These are phyloP conservation scores for Anticlea derivata DNA, from an alignment of 2,888 invertebrate species.

Conservation along the genomic window DNA sequence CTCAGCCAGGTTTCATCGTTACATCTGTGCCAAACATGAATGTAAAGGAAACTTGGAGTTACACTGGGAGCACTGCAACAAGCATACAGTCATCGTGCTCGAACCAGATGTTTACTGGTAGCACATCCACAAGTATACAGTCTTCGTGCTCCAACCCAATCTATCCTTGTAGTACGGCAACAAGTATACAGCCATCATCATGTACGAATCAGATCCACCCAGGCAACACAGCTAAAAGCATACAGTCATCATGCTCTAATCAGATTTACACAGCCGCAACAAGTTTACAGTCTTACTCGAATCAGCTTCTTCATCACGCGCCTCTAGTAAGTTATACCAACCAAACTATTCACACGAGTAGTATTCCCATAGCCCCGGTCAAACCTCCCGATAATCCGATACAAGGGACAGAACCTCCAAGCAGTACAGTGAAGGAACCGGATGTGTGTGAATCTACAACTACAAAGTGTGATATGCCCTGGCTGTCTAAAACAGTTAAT, in stretches of 20 bases:
- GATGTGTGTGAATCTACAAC: slow-evolving; percentile 57
- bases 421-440: slow-evolving; percentile 73
- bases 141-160: slow-evolving; percentile 20
- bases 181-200: slow-evolving; percentile 19
- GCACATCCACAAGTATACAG: slow-evolving; percentile 12
- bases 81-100: slow-evolving; percentile 49
- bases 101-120: slow-evolving; percentile 48
- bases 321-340: slow-evolving; percentile 65
- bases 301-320: slow-evolving; percentile 68
- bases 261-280: slow-evolving; percentile 28
- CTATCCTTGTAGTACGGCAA: slow-evolving; percentile 27
- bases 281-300: slow-evolving; percentile 52
- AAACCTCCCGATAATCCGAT: slow-evolving; percentile 78
- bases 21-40: slow-evolving; percentile 82
- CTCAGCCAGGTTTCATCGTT: slow-evolving; percentile 77
- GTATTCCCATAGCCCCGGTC: slow-evolving; percentile 76
- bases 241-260: slow-evolving; percentile 20
- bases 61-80: slow-evolving; percentile 31
- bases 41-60: slow-evolving; percentile 77
- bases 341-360: slow-evolving; percentile 68
- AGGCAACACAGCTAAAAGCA: slow-evolving; percentile 12
- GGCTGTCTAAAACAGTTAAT: slow-evolving; percentile 78
- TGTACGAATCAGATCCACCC: slow-evolving; percentile 59
- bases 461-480: slow-evolving; percentile 76
- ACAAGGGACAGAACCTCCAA: slow-evolving; percentile 76